Base-by-base conservation (phyloP, 2,797 vertebrate genomes). In the Tamandua tetradactyla region DNA sequence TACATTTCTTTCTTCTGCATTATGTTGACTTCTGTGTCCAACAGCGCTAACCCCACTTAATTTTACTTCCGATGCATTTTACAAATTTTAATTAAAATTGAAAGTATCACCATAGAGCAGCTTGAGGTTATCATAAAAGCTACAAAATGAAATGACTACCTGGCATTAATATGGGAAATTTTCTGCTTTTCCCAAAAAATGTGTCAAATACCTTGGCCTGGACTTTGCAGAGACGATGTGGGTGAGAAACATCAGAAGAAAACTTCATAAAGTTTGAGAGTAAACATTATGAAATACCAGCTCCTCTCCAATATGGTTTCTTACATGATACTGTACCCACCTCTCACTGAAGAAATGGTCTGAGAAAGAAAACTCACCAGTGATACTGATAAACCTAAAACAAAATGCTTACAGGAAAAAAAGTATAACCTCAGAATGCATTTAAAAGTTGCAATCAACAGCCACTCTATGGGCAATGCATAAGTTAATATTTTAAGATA, bases 1-100 rank as follows among this genome's bases (percentile, higher is more conserved):
- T 7, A 55, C 62, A 30, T n/a, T n/a, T 13, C 85, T 40, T 69
- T 62, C 72, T 69, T 44, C 14, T 44, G 59, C 25, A 15, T 14
- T 15, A 35, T 25, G 25, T 37, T 25, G 35, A 66, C 68, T n/a
- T 90, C 74, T 35, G 32, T 62, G 47, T 62, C 47, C 84, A 79
- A 59, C 15, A n/a, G 62, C 7, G 32, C 52, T 49, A 35, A 83
- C 52, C 80, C 40, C 96, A 94, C 94, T 82, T 78, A 66, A 93
- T 84, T 76, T 87, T 27, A 85, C 13, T 68, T 81, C 75, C 68
- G 25, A n/a, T 59, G 81, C 69, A 62, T 55, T 52, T 80, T 82
- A 82, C 64, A 84, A 49, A 68, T 87, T 89, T 87, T 92, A 76
- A 84, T 95, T 93, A 79, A 96, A 78, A 85, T 37, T 30, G 40